These are phyloP conservation scores for Leucoptera coffeella DNA, from an alignment of 2,888 invertebrate species.

Conservation along the genomic window DNA sequence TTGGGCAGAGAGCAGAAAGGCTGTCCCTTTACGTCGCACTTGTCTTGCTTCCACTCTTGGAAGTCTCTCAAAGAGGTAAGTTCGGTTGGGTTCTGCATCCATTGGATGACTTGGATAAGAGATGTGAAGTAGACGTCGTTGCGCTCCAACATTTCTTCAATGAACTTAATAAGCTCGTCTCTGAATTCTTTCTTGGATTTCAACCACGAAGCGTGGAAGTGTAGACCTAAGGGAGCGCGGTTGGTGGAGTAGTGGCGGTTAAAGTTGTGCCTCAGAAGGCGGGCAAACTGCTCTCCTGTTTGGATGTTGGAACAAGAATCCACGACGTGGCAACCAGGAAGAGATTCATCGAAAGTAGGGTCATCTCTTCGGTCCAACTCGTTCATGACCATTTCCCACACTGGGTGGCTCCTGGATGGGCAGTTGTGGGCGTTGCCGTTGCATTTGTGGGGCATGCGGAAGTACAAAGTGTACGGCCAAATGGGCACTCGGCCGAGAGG, in stretches of 20 bases:
- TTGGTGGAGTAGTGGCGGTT: constrained; percentile 90
- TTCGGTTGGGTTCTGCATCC: constrained; percentile 94
- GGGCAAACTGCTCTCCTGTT: constrained; percentile 82
- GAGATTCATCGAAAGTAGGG: constrained; percentile 86
- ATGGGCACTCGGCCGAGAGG: constrained; percentile 83
- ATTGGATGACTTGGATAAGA: constrained; percentile 85
- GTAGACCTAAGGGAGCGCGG: constrained; percentile 85
- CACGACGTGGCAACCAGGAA: constrained; percentile 92
- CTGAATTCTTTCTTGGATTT: constrained; percentile 91
- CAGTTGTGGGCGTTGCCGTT: constrained; percentile 92
- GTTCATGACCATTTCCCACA: constrained; percentile 97
- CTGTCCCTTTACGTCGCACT: constrained; percentile 90
- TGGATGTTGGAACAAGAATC: constrained; percentile 92
- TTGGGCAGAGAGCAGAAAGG: constrained; percentile 90
- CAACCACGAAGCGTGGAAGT: constrained; percentile 94
- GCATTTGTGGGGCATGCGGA: constrained; percentile 93
- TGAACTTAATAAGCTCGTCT: constrained; percentile 87
- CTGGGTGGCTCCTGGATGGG: constrained; percentile 83
- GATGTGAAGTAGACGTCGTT: constrained; percentile 93
- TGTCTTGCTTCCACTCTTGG: constrained; percentile 89
- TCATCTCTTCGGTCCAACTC: constrained; percentile 90
- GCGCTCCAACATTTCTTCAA: constrained; percentile 84
- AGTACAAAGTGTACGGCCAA: constrained; percentile 97
- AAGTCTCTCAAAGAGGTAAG: constrained; percentile 80
- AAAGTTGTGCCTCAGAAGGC: constrained; percentile 89